Conservation (phyloP, 2,888 invertebrate genomes). For the Lithodes maja region DNA sequence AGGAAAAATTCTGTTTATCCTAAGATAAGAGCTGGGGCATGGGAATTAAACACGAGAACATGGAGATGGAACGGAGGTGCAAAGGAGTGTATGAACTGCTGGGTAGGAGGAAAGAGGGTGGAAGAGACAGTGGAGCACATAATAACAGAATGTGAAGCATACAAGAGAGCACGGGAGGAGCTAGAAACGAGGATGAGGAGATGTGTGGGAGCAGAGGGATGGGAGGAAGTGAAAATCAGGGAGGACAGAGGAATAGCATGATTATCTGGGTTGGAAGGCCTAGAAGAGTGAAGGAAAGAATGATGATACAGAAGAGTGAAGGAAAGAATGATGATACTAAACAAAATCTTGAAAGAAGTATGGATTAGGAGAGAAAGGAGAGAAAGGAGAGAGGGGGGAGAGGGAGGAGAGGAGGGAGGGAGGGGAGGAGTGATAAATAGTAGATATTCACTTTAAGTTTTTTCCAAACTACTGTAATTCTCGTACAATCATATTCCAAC, state of each 20-base stretch:
- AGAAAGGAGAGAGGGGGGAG: neutral
- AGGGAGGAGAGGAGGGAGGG: neutral
- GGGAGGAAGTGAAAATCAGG: neutral
- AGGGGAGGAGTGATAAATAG: neutral
- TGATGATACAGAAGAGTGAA: neutral
- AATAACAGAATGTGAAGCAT: neutral
- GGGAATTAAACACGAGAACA: neutral
- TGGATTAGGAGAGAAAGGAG: neutral
- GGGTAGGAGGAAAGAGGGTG: neutral
- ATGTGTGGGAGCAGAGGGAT: neutral
- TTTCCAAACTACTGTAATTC: no score
- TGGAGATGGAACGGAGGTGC: neutral
- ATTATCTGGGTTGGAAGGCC: no score
- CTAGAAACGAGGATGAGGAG: neutral
- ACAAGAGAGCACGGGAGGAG: neutral
- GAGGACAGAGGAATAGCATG: no score
- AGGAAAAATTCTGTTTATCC: no score
- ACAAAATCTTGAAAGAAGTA: neutral
- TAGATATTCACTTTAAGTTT: no score
- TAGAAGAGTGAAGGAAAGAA: neutral
- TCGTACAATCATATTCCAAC: no score
- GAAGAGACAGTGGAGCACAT: neutral
- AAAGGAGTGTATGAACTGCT: no score
- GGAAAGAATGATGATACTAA: slow-evolving; percentile 2
- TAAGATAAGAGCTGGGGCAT: neutral